Conservation (phyloP, 2,113 vertebrate species). For the Alouatta palliata region DNA sequence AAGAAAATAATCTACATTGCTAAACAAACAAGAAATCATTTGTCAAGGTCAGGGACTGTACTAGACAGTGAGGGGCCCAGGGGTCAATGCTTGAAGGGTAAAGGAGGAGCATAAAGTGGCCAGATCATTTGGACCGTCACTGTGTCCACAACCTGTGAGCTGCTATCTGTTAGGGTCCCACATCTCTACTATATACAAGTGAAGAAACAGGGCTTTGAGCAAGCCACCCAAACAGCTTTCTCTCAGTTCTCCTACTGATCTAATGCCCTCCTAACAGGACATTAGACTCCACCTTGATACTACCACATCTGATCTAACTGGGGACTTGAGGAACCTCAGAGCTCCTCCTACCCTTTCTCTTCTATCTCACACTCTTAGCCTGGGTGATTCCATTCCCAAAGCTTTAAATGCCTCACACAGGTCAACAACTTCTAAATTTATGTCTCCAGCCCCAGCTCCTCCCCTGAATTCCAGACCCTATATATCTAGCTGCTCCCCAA, state of each 20-base stretch:
- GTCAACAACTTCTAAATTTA: background rate
- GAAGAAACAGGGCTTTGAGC: background rate
- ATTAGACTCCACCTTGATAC: background rate
- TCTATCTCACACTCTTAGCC: background rate
- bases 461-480: background rate
- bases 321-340: background rate
- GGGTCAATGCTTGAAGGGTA: fast-evolving
- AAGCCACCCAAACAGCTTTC: background rate
- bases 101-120: background rate
- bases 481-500: background rate
- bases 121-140: background rate
- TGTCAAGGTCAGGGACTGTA: background rate
- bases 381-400: background rate
- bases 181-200: background rate
- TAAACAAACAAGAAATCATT: background rate
- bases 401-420: constrained; percentile 6
- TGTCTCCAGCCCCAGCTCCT: background rate
- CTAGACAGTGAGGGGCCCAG: background rate
- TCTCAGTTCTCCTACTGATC: background rate
- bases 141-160: background rate
- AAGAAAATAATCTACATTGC: background rate
- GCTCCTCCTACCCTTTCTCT: background rate
- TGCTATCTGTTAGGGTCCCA: background rate
- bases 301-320: background rate
- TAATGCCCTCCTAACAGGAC: background rate